These are phyloP conservation scores for Subanguina moxae DNA, from an alignment of 1,140 invertebrate species.

Conservation along the genomic window DNA sequence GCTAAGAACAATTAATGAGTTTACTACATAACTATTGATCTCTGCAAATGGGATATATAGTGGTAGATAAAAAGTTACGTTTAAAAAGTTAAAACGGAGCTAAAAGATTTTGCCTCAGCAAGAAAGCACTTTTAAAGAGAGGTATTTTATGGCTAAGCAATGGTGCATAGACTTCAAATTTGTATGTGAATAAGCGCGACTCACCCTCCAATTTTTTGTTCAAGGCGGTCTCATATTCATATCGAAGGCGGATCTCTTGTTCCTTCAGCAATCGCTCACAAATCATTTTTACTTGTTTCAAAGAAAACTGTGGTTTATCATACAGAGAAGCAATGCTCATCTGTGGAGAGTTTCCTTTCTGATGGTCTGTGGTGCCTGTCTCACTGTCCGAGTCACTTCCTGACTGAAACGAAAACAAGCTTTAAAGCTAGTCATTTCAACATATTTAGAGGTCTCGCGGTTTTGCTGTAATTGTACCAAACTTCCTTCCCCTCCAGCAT, in stretches of 20 bases:
- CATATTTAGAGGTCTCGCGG: too few species aligned
- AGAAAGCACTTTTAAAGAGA: neutral
- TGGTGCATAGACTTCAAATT: too few species aligned
- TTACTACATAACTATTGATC: too few species aligned
- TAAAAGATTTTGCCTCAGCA: too few species aligned
- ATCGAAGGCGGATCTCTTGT: slow-evolving; percentile 57
- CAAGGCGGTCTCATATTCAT: slow-evolving; percentile 54
- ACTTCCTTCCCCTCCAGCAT: too few species aligned
- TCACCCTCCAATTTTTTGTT: slow-evolving; percentile 51
- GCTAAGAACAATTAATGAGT: too few species aligned
- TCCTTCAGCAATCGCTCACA: slow-evolving; percentile 55
- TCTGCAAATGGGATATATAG: too few species aligned
- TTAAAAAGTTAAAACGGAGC: neutral
- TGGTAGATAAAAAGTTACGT: too few species aligned
- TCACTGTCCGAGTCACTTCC: slow-evolving; percentile 51
- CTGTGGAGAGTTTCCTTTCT: slow-evolving; percentile 1
- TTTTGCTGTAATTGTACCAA: too few species aligned
- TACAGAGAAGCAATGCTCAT: slow-evolving; percentile 29
- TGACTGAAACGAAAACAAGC: slow-evolving; percentile 43
- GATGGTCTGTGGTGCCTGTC: slow-evolving; percentile 8
- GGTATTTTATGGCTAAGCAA: neutral
- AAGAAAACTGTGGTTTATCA: slow-evolving; percentile 51
- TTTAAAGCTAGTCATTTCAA: too few species aligned
- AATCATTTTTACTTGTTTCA: slow-evolving; percentile 56
- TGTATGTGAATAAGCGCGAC: slow-evolving; percentile 6